Base-by-base conservation (phyloP, 2,888 invertebrate species). In the Tholera decimalis region DNA sequence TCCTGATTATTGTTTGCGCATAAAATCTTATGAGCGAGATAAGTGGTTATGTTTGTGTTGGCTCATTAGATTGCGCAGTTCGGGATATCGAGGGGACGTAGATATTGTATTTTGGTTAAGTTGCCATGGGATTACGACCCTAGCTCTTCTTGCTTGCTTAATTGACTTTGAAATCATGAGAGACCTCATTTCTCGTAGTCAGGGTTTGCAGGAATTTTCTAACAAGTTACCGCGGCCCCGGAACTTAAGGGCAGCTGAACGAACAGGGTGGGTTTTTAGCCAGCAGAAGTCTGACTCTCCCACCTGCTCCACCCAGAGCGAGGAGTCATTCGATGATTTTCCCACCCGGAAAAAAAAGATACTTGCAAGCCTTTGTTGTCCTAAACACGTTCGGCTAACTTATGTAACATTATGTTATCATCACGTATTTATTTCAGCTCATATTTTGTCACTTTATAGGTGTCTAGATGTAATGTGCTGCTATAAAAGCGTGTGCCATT, bases 1-100 rank as follows among this genome's bases (percentile, higher is more conserved):
- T 28, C 30, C 22, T 74, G 56, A 78, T 74, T 78, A 78, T 74
- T 78, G 74, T 66, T 74, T 60, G 59, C 79, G 18, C 56, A 73
- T 74, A 53, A 73, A 73, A 60, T 66, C 53, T 57, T 65, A 74
- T 47, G 79, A 73, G 44, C 28, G 54, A 59, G 66, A 73, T 74
- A 56, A 66, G 73, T 78, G 67, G 57, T 77, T 63, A 72, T 72
- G 53, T 77, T 62, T 56, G 62, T 22, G 24, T 53, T 28, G 55
- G 37, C 30, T 54, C 47, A 39, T 72, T 71, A 54, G 54, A 60
- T 70, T 55, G 53, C 26, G 3, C 24, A 11, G 35, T 37, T 72
- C n/a, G 24, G 26, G 43, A 53, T 56, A 53, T 61, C 7, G 18
- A 53, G 26, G 55, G 13, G 28, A 33, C 20, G 15, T 18, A n/a